Percentiles rank a stretch among this genome's conserved stretches.
Evolutionary conservation across 2,113 vertebrate species (phyloP).

Genomic region (Chascanopsetta lugubris): DNA sequence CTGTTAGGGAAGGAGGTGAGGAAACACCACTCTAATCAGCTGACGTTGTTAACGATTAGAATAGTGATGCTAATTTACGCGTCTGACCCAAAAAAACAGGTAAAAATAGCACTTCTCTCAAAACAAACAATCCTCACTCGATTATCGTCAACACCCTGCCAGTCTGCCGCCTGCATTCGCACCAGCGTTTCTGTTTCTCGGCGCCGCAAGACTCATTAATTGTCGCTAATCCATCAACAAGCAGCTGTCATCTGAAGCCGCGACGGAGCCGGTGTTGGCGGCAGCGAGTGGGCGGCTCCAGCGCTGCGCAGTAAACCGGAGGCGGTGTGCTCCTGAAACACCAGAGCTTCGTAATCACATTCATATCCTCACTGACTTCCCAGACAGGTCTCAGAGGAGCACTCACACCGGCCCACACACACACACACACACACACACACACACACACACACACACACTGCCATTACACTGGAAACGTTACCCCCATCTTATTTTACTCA

Average conservation of each 20-base stretch:
- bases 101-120: no score
- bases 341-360: conserved; percentile 34
- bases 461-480: conserved; percentile 17
- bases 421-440: conserved; percentile 37
- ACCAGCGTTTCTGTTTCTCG: conserved; percentile 5
- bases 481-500: not conserved
- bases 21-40: no score
- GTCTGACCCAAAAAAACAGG: no score
- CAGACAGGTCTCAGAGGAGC: conserved; percentile 31
- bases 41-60: no score
- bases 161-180: not conserved
- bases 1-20: no score
- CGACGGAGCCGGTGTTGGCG: conserved; percentile 8
- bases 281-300: conserved; percentile 26
- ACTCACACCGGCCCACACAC: conserved; percentile 41
- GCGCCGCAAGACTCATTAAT: not conserved
- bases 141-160: not conserved
- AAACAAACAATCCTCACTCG: not conserved
- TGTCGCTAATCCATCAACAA: conserved; percentile 19
- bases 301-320: conserved; percentile 19
- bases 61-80: no score
- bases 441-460: conserved; percentile 34
- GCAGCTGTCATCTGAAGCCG: conserved; percentile 16
- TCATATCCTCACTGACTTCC: conserved; percentile 37
- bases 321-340: conserved; percentile 23